phyloP scores from a whole-genome alignment of 1,140 invertebrate species.

The Eulimnadia texana region DNA sequence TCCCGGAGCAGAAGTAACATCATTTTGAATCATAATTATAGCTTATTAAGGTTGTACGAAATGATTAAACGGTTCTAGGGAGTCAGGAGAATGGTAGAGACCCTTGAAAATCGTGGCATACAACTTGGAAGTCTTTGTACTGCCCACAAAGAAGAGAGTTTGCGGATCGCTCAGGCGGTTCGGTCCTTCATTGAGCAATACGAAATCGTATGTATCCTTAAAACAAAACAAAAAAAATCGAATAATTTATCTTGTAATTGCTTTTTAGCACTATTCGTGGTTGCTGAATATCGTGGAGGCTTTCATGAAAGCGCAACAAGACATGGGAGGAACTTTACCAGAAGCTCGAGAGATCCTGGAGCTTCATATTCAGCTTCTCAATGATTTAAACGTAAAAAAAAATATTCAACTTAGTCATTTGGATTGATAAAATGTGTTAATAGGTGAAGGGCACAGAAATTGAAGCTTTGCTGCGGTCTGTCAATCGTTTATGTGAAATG shows the following conservation, averaged over 20 bases:
- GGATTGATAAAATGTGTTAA: not conserved
- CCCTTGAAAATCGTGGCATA: constrained; percentile 57
- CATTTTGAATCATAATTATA: not conserved
- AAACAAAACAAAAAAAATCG: not conserved
- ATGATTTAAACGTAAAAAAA: constrained; percentile 49
- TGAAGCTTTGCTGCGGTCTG: constrained; percentile 42
- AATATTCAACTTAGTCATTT: constrained; percentile 1
- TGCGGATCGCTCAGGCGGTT: constrained; percentile 47
- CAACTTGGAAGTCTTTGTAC: constrained; percentile 48
- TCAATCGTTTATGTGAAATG: constrained; percentile 47
- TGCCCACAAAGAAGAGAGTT: constrained; percentile 49
- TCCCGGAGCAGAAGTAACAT: constrained; percentile 45
- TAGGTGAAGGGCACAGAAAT: constrained; percentile 51
- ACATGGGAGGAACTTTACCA: constrained; percentile 53
- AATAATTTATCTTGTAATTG: constrained; percentile 4
- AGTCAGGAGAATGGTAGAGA: constrained; percentile 46
- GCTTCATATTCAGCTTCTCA: constrained; percentile 53
- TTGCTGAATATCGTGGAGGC: constrained; percentile 49
- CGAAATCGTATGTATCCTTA: constrained; percentile 39
- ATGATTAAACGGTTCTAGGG: constrained; percentile 30
- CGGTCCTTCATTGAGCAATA: constrained; percentile 53
- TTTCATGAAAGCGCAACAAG: constrained; percentile 54
- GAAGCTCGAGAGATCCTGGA: constrained; percentile 59
- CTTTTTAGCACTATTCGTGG: constrained; percentile 46
- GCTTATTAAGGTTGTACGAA: not conserved